Base-by-base conservation (phyloP, 1,140 invertebrate genomes). In the Papilio glaucus region DNA sequence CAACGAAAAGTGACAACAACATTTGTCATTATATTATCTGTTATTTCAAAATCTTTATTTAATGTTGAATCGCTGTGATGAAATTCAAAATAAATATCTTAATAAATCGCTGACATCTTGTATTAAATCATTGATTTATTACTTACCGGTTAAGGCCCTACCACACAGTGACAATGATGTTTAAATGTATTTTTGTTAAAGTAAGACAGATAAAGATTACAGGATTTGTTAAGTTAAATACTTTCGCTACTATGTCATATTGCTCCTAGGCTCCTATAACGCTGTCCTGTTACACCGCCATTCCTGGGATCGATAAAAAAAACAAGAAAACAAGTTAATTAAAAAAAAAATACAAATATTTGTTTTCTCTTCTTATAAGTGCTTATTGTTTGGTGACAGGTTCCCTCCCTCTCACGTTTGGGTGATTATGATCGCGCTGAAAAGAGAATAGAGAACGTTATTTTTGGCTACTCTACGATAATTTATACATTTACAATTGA, bases 91-190 rank as follows among this genome's bases (percentile, higher is more conserved):
- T 53, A 53, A 65, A 39, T 39, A 65, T 37, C 15, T 37, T 65
- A 7, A 65, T 39, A 41, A 65, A 65, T 65, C 62, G 7, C n/a
- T 37, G 33, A 63, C 8, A 37, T 39, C 61, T 37, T 63, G 8
- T 38, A 63, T 63, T 63, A 37, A 63, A 63, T 63, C 61, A 63
- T 18, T 63, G 29, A 63, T 63, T 63, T 63, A 63, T 37, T 63
- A 37, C 33, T 37, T 33, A 37, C 13, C 29, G 10, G 15, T 49
- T 49, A 49, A 49, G 45, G 8, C 18, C 8, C 45, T 49, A 21
- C 18, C 45, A 49, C 15, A 49, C 45, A 9, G 10, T 49, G 8
- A 49, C 7, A 8, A 21, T 49, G 21, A 49, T 8, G 8, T 21
- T 18, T 10, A 49, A 21, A 15, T 45, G 18, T 18, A 45, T n/a